Evolutionary conservation across 2,888 invertebrate genomes (phyloP), one percentile per base, ranked within the genome.

Genomic region (Taenaris catops): DNA sequence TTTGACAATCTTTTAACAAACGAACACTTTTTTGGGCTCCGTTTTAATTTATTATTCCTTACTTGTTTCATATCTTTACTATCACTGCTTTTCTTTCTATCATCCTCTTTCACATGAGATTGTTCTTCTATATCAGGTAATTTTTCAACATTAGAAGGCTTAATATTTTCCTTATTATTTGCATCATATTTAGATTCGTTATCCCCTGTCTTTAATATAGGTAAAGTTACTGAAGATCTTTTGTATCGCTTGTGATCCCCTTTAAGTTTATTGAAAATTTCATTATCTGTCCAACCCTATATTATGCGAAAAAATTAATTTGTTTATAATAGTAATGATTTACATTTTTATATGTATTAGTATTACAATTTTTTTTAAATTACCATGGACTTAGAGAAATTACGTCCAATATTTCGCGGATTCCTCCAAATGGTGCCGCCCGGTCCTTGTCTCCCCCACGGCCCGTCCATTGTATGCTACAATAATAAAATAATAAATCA

Each of bases 311-410:
- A n/a, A n/a, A n/a, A n/a, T n/a, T n/a, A n/a, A n/a, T n/a, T n/a
- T n/a, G n/a, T n/a, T n/a, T n/a, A n/a, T n/a, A n/a, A n/a, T n/a
- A n/a, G n/a, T n/a, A n/a, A n/a, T n/a, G n/a, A n/a, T n/a, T n/a
- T n/a, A n/a, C n/a, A n/a, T n/a, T n/a, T n/a, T n/a, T n/a, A n/a
- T n/a, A n/a, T n/a, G n/a, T n/a, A n/a, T n/a, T n/a, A n/a, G n/a
- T 8, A 9, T 16, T 8, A 12, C 12, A 14, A 4, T 33, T 5
- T 14, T n/a, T 11, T 18, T 14, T 3, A 14, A 14, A 14, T 14
- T 89, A 94, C 94, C 93, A 94, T 88, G 50, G 94, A 94, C 68
- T 92, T 90, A 55, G 92, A 90, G 86, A 94, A 94, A 73, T 92
- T 90, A 53, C 89, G 75, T 58, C 94, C 94, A 57, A 93, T 87